A percentile compares a stretch with the other conserved stretches of the same genome.
Evolutionary conservation across 2,888 invertebrate genomes (phyloP).

Genomic region (Synanthedon myopaeformis): DNA sequence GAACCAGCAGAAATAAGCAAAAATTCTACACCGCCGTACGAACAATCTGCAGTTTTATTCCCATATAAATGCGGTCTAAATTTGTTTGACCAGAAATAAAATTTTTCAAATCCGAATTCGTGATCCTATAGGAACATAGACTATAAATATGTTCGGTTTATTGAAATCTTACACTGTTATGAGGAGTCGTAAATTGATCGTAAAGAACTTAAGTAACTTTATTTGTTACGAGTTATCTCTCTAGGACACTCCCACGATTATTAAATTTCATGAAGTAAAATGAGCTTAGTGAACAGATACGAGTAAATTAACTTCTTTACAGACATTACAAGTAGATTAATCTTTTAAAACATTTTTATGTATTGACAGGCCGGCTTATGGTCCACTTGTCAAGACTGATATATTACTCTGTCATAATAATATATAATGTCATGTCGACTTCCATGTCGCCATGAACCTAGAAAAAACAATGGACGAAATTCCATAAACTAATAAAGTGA

Average conservation of each 20-base stretch:
- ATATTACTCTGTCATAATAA: too few relatives aligned
- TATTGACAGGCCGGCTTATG: too few relatives aligned
- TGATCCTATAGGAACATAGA: conserved; percentile 50
- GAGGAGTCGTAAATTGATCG: conserved; percentile 51
- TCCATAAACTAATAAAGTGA: too few relatives aligned
- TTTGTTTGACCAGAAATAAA: conserved; percentile 13
- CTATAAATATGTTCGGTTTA: conserved; percentile 60
- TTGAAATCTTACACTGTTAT: conserved; percentile 61
- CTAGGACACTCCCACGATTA: conserved; percentile 3
- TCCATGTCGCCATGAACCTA: too few relatives aligned
- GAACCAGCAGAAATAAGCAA: conserved; percentile 46
- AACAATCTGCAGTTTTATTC: conserved; percentile 34
- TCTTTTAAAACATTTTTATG: too few relatives aligned
- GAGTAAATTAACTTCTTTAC: too few relatives aligned
- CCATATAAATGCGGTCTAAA: conserved; percentile 24
- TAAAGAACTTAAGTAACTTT: conserved; percentile 35
- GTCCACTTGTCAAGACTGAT: too few relatives aligned
- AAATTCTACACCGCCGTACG: conserved; percentile 25
- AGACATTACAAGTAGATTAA: too few relatives aligned
- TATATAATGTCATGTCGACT: too few relatives aligned
- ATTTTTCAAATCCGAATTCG: conserved; percentile 58
- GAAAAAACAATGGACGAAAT: too few relatives aligned
- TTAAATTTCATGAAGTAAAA: neutral
- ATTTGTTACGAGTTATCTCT: conserved; percentile 27
- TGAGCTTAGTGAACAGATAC: too few relatives aligned